These are phyloP conservation scores for Phoeniculus purpureus DNA, from an alignment of 2,797 vertebrate species.

Conservation along the genomic window DNA sequence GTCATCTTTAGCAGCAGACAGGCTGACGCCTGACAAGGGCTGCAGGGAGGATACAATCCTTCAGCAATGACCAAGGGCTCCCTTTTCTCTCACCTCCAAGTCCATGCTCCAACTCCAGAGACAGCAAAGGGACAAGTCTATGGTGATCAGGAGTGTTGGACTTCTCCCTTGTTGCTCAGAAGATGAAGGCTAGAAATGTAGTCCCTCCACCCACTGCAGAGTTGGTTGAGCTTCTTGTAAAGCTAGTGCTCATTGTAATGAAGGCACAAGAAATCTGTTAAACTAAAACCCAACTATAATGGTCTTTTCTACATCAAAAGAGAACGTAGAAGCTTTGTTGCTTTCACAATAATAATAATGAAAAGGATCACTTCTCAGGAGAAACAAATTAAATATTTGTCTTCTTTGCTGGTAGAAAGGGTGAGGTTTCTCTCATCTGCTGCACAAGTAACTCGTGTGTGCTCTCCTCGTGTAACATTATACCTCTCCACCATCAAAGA, in stretches of 20 bases:
- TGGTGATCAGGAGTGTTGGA: background rate
- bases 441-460: background rate
- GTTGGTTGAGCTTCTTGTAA: background rate
- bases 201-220: background rate
- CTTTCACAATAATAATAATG: conserved; percentile 32
- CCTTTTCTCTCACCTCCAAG: background rate
- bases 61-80: fast-evolving
- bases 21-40: background rate
- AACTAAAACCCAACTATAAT: background rate
- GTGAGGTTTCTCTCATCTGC: conserved; percentile 65
- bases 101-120: background rate
- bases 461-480: conserved; percentile 21
- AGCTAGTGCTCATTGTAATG: background rate
- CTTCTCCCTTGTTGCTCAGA: background rate
- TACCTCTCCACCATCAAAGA: conserved; percentile 51
- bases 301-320: conserved; percentile 39
- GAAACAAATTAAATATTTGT: conserved; percentile 63
- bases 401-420: conserved; percentile 48
- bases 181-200: background rate
- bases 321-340: conserved; percentile 7
- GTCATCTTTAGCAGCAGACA: conserved; percentile 34
- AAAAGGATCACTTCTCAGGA: background rate
- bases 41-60: background rate
- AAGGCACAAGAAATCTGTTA: background rate
- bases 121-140: background rate